These are phyloP conservation scores for Ochropleura plecta DNA, from an alignment of 2,888 invertebrate genomes.

Conservation along the genomic window DNA sequence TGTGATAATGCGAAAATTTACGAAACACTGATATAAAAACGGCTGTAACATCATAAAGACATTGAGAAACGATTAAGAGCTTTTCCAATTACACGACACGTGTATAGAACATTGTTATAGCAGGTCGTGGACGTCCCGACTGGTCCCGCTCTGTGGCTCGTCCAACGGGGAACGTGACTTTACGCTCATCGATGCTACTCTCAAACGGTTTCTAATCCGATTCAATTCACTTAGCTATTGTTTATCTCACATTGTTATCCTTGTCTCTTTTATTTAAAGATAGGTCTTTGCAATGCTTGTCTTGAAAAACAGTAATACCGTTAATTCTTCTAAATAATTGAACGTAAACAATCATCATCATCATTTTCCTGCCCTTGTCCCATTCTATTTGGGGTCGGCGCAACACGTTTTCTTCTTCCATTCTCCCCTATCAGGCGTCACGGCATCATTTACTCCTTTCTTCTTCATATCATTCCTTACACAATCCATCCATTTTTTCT, in stretches of 20 bases:
- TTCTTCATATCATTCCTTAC: too few relatives aligned
- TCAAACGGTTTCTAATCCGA: constrained; percentile 7
- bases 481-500: too few relatives aligned
- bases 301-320: background rate
- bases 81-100: constrained; percentile 33
- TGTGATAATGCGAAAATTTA: background rate
- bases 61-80: background rate
- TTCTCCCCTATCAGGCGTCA: too few relatives aligned
- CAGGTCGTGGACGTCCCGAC: background rate
- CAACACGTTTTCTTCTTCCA: too few relatives aligned
- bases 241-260: constrained; percentile 3
- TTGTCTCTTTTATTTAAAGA: background rate
- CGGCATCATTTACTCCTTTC: too few relatives aligned
- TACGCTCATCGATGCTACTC: background rate
- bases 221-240: constrained; percentile 5
- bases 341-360: too few relatives aligned
- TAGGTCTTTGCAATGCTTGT: background rate
- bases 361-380: too few relatives aligned
- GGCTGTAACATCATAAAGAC: background rate
- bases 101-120: constrained; percentile 3
- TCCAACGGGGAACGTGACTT: constrained; percentile 34
- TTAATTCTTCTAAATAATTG: background rate
- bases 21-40: background rate
- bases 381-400: too few relatives aligned
- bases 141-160: background rate